These are phyloP conservation scores for Acanthis flammea DNA, from an alignment of 2,797 vertebrate genomes.

Conservation along the genomic window DNA sequence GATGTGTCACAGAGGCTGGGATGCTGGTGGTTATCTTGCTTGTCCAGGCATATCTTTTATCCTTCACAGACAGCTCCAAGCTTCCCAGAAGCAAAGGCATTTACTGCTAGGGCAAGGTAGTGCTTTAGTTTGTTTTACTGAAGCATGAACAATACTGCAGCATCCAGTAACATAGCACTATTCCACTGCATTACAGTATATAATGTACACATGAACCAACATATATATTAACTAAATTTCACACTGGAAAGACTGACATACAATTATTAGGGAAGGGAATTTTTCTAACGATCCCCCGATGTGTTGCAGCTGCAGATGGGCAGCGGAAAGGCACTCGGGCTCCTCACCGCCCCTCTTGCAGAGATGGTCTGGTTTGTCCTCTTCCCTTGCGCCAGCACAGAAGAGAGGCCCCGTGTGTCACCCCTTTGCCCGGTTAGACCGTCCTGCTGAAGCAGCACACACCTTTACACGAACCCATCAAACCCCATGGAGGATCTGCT, in stretches of 20 bases:
- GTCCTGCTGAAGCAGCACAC: neutral
- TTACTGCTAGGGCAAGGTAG: neutral
- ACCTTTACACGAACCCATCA: neutral
- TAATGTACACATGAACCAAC: neutral
- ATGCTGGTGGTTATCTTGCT: neutral
- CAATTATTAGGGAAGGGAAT: neutral
- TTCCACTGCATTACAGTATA: neutral
- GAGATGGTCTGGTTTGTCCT: neutral
- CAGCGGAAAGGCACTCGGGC: fast-evolving
- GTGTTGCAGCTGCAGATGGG: neutral
- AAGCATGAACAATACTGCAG: neutral
- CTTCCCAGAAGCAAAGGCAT: neutral
- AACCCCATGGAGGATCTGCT: fast-evolving
- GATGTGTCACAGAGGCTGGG: neutral
- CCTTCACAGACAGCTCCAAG: neutral
- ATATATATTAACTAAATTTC: neutral
- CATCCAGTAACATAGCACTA: neutral
- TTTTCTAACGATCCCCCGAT: fast-evolving
- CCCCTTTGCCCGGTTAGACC: neutral
- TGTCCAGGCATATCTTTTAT: neutral
- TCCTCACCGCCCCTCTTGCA: fast-evolving
- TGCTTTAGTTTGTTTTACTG: neutral
- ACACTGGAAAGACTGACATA: neutral
- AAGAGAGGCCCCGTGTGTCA: fast-evolving
- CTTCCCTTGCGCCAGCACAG: neutral